A percentile compares a stretch with the other conserved stretches of the same genome.
phyloP scores from a whole-genome alignment of 2,888 invertebrate genomes.

The Myathropa florea region DNA sequence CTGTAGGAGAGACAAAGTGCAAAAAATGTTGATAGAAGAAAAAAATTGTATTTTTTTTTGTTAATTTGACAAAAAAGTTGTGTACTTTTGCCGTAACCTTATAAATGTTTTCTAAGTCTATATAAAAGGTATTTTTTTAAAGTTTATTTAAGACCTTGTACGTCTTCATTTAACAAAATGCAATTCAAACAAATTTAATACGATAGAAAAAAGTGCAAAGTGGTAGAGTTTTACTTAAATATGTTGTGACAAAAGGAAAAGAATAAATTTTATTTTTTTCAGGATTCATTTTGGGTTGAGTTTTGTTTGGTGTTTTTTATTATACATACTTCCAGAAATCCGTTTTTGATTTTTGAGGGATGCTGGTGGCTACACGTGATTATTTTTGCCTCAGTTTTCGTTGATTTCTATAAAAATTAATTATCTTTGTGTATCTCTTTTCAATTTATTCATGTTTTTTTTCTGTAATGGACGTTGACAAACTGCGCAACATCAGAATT shows the following conservation, averaged over 20 bases:
- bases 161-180: constrained; percentile 35
- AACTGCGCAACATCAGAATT: constrained; percentile 80
- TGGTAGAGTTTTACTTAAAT: constrained; percentile 27
- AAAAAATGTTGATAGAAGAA: constrained; percentile 31
- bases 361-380: constrained; percentile 27
- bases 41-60: constrained; percentile 11
- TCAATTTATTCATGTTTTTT: constrained; percentile 32
- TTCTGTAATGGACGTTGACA: constrained; percentile 77
- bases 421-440: not conserved
- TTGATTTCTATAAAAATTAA: constrained; percentile 43
- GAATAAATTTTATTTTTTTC: constrained; percentile 17
- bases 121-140: not conserved
- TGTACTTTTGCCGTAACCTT: constrained; percentile 4
- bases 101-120: not conserved
- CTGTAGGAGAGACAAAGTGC: constrained; percentile 32
- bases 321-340: constrained; percentile 64
- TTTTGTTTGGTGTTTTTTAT: not conserved
- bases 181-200: constrained; percentile 25
- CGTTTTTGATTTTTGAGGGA: constrained; percentile 12
- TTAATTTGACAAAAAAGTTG: not conserved
- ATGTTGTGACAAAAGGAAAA: constrained; percentile 10
- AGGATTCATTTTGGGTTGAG: not conserved
- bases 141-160: not conserved
- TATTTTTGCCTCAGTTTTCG: constrained; percentile 20
- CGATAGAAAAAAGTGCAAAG: constrained; percentile 38